These are phyloP conservation scores for Nowickia ferox DNA, from an alignment of 2,888 invertebrate genomes.

Conservation along the genomic window DNA sequence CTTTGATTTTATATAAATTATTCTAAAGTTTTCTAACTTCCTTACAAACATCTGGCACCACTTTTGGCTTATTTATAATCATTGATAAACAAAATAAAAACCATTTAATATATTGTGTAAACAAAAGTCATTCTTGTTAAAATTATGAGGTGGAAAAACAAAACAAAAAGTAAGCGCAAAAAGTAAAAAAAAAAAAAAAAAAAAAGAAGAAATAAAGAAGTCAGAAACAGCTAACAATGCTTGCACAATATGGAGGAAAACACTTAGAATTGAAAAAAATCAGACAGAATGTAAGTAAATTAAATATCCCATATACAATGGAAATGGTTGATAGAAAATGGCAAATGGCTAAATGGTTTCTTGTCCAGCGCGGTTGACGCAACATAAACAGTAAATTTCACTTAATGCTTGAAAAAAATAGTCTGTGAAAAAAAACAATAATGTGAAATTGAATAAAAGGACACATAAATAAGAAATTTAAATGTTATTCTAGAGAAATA, in stretches of 20 bases:
- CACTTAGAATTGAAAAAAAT: conserved; percentile 40
- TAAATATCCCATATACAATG: conserved; percentile 49
- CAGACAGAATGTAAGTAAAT: conserved; percentile 56
- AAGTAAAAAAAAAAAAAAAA: conserved; percentile 1
- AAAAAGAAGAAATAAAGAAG: background rate
- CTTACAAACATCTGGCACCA: conserved; percentile 38
- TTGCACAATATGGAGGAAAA: conserved; percentile 23
- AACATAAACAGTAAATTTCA: conserved; percentile 72
- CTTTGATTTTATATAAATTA: background rate
- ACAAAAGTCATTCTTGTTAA: conserved; percentile 72
- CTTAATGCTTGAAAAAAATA: conserved; percentile 50
- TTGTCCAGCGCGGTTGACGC: conserved; percentile 69
- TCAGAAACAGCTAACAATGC: background rate
- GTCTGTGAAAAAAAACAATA: conserved; percentile 20
- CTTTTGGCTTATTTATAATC: conserved; percentile 47
- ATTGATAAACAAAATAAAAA: conserved; percentile 69
- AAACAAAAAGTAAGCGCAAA: background rate
- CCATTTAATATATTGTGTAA: conserved; percentile 70
- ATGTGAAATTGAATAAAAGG: conserved; percentile 31
- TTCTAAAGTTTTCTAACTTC: background rate
- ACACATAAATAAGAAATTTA: conserved; percentile 53
- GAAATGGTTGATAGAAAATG: conserved; percentile 75
- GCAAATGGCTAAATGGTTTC: conserved; percentile 81
- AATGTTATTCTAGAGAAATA: conserved; percentile 47
- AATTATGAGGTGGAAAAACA: conserved; percentile 68